Conservation (phyloP, 2,797 vertebrate species). For the Acrocephalus scirpaceus region DNA sequence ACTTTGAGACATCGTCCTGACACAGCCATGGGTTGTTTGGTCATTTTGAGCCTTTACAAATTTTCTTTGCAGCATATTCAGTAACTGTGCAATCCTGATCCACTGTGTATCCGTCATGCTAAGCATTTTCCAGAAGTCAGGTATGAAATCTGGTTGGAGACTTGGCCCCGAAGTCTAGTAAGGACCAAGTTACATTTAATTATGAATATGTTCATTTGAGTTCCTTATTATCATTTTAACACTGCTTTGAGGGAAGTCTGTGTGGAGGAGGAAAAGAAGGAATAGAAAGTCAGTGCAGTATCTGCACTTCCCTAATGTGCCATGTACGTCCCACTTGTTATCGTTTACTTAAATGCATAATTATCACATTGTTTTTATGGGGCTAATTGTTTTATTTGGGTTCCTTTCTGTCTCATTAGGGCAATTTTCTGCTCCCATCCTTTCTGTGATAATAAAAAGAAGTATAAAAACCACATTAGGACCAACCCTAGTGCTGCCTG, state of each 20-base stretch:
- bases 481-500: background rate
- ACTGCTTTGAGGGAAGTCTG: background rate
- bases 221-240: background rate
- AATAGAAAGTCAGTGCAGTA: background rate
- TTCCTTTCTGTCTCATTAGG: constrained; percentile 35
- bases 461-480: background rate
- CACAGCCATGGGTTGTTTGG: background rate
- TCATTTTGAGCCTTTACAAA: background rate
- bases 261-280: background rate
- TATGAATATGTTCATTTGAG: background rate
- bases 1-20: background rate
- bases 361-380: background rate
- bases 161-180: background rate
- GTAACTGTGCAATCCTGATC: background rate
- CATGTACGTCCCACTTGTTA: background rate
- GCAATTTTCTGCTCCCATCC: background rate
- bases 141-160: background rate
- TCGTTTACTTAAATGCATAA: background rate
- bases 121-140: background rate
- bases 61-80: background rate
- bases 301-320: background rate
- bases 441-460: background rate
- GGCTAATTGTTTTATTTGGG: constrained; percentile 6
- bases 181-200: background rate
- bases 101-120: background rate